Percentiles rank a stretch among this genome's conserved stretches.
These are phyloP conservation scores for Geotrupes spiniger DNA, from an alignment of 2,888 invertebrate genomes.

Conservation along the genomic window DNA sequence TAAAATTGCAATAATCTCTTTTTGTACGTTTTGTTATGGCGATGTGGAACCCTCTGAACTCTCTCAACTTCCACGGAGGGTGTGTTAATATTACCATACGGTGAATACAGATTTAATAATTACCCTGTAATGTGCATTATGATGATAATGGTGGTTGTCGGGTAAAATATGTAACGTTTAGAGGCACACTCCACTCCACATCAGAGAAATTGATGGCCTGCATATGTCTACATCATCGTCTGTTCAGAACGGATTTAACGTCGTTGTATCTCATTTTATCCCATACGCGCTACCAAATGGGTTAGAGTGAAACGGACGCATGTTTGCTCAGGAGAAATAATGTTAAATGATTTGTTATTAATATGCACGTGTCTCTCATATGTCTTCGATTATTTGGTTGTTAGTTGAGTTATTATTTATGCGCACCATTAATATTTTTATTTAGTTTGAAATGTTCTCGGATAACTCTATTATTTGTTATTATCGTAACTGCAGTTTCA, in stretches of 20 bases:
- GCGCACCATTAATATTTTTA: conserved; percentile 15
- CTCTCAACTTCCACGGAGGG: conserved; percentile 28
- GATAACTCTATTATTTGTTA: conserved; percentile 14
- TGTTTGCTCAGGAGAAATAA: conserved; percentile 17
- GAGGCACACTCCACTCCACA: conserved; percentile 20
- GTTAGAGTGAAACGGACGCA: conserved; percentile 18
- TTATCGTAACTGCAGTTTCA: too few species aligned
- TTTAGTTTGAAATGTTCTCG: conserved; percentile 9
- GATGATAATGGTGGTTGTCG: conserved; percentile 39
- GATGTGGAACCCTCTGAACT: conserved; percentile 19
- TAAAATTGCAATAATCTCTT: conserved; percentile 40
- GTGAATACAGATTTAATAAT: conserved; percentile 46
- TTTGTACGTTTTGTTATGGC: conserved; percentile 18
- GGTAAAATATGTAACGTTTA: conserved; percentile 20
- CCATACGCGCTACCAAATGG: not conserved
- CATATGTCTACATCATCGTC: conserved; percentile 29
- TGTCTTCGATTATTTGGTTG: conserved; percentile 22
- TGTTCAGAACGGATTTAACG: conserved; percentile 26
- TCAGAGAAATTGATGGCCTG: conserved; percentile 33
- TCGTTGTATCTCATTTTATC: too few species aligned
- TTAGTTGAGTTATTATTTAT: conserved; percentile 20
- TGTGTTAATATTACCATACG: conserved; percentile 39
- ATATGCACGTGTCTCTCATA: conserved; percentile 21
- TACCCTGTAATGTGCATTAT: conserved; percentile 47
- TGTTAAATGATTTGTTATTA: conserved; percentile 25